Evolutionary conservation across 92 coral and sea anemone genomes (phyloP).

Genomic region (Palythoa grandis): DNA sequence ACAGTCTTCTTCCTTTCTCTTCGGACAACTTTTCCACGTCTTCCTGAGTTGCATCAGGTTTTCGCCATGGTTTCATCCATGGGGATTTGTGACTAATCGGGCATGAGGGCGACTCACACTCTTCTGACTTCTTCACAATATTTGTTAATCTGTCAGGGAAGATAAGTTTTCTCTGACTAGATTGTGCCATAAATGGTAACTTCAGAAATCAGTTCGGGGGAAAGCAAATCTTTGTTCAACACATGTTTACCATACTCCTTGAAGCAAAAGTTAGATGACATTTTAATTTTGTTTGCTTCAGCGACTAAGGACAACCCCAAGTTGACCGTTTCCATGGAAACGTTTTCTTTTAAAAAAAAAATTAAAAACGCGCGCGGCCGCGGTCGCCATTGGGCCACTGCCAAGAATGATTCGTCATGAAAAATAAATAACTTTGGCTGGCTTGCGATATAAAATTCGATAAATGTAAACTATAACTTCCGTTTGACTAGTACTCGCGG

Average conservation of each 20-base stretch:
- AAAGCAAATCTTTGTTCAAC: conserved; percentile 6
- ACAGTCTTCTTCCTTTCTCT: conserved; percentile 81
- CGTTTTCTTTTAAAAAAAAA: background rate
- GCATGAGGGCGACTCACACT: background rate
- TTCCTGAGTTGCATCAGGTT: conserved; percentile 49
- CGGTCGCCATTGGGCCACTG: too few species aligned
- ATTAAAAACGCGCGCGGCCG: too few species aligned
- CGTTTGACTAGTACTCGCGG: too few species aligned
- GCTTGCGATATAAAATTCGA: too few species aligned
- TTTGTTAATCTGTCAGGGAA: conserved; percentile 42
- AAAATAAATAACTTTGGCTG: too few species aligned
- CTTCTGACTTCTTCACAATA: conserved; percentile 20
- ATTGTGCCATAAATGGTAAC: conserved; percentile 14
- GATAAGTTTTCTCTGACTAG: conserved; percentile 37
- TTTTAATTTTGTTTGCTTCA: background rate
- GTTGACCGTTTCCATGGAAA: conserved; percentile 31
- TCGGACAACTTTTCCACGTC: conserved; percentile 79
- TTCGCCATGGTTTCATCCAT: conserved; percentile 39
- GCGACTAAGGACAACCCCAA: background rate
- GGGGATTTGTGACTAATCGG: background rate
- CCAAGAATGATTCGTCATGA: too few species aligned
- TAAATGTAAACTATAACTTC: too few species aligned
- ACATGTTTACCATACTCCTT: background rate
- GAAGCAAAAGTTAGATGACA: background rate
- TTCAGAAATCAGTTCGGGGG: conserved; percentile 11